Conservation (phyloP, 2,113 vertebrate species). For the Odocoileus virginianus region DNA sequence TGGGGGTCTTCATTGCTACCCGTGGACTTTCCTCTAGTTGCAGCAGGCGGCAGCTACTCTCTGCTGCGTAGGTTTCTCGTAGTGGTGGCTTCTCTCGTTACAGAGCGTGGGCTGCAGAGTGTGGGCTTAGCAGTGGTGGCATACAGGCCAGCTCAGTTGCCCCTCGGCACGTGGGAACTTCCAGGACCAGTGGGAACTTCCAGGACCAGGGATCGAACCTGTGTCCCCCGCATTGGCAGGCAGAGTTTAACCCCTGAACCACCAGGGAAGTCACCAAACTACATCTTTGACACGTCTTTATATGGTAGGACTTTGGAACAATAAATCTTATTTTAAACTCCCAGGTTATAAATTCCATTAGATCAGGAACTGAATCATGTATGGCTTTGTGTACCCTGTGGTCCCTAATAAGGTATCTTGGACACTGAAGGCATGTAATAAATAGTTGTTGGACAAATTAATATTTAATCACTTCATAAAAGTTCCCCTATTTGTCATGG, state of each 20-base stretch:
- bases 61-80: not conserved
- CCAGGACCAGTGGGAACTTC: not conserved
- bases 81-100: not conserved
- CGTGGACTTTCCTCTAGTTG: not conserved
- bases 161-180: not conserved
- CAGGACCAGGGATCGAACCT: not conserved
- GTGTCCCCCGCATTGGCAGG: not conserved
- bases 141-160: not conserved
- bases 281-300: not conserved
- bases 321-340: not conserved
- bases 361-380: not conserved
- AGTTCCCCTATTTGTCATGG: conserved; percentile 22
- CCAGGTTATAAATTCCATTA: not conserved
- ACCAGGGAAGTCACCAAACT: not conserved
- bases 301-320: not conserved
- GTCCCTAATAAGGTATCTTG: conserved; percentile 7
- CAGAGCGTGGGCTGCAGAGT: not conserved
- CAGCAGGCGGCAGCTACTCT: not conserved
- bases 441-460: conserved; percentile 53
- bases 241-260: not conserved
- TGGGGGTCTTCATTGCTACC: not conserved
- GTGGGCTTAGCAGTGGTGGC: not conserved
- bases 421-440: conserved; percentile 14
- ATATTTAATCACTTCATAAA: conserved; percentile 41
- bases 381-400: not conserved